These are phyloP conservation scores for Mus pahari DNA, from an alignment of 2,113 vertebrate genomes.

Conservation along the genomic window DNA sequence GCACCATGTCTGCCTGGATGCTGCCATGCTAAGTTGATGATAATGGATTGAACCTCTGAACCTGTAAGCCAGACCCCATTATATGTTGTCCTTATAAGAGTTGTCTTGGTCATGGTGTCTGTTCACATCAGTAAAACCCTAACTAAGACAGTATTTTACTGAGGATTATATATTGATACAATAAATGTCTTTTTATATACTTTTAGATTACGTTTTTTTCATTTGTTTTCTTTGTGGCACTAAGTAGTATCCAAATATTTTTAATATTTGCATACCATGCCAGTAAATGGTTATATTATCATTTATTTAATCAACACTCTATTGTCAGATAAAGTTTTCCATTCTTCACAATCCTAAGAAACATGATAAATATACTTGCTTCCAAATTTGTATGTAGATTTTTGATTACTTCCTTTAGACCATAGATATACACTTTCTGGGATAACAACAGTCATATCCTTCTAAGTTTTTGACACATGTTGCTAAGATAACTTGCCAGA, in stretches of 20 bases:
- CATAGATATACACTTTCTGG: conserved; percentile 32
- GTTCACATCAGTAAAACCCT: too few species aligned
- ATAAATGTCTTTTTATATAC: neutral
- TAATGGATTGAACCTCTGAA: too few species aligned
- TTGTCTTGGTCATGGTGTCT: too few species aligned
- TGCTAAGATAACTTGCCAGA: conserved; percentile 14
- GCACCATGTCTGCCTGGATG: too few species aligned
- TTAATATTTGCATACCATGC: conserved; percentile 48
- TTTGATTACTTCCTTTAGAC: conserved; percentile 57
- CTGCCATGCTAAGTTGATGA: too few species aligned
- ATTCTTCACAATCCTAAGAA: conserved; percentile 18
- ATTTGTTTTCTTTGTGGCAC: conserved; percentile 4
- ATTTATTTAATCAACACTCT: conserved; percentile 55
- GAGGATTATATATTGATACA: conserved; percentile 33
- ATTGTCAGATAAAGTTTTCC: conserved; percentile 14
- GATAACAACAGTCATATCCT: conserved; percentile 36
- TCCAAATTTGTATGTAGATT: conserved; percentile 58
- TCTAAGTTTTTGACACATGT: conserved; percentile 54
- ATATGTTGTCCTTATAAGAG: too few species aligned
- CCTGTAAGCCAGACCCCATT: too few species aligned
- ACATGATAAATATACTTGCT: conserved; percentile 8
- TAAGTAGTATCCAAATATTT: conserved; percentile 54
- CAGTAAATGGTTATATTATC: conserved; percentile 1
- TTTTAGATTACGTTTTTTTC: conserved; percentile 24
- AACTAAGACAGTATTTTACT: neutral